Evolutionary conservation across 2,797 vertebrate genomes (phyloP).

Genomic region (Silurus aristotelis): DNA sequence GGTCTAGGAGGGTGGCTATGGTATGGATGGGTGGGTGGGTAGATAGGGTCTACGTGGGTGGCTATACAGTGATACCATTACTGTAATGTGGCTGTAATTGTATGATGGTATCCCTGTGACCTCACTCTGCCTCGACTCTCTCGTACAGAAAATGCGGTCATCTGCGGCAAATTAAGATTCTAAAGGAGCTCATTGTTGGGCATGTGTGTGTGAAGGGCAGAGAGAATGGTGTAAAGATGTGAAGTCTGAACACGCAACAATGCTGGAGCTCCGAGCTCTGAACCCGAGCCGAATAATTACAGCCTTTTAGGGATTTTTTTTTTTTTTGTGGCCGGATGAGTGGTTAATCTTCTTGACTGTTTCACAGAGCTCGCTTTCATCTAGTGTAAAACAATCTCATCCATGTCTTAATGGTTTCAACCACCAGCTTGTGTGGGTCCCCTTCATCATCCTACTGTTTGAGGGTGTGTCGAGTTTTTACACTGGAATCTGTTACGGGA

Average conservation of each 20-base stretch:
- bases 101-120: not conserved
- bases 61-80: too few species aligned
- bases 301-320: not conserved
- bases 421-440: not conserved
- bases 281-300: conserved; percentile 7
- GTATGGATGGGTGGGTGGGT: too few species aligned
- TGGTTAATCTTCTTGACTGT: not conserved
- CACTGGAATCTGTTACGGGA: not conserved
- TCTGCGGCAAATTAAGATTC: not conserved
- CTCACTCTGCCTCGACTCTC: not conserved
- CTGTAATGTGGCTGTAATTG: too few species aligned
- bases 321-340: not conserved
- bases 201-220: not conserved
- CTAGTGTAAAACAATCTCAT: not conserved
- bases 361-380: conserved; percentile 24
- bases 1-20: too few species aligned
- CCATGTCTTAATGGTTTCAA: not conserved
- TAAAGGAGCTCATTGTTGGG: conserved; percentile 12
- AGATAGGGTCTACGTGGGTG: too few species aligned
- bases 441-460: not conserved
- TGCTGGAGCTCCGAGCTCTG: conserved; percentile 20
- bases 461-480: not conserved
- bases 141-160: conserved; percentile 20
- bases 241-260: not conserved
- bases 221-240: not conserved